Conservation (phyloP, 2,797 vertebrate genomes). For the Gymnoscopelus braueri region DNA sequence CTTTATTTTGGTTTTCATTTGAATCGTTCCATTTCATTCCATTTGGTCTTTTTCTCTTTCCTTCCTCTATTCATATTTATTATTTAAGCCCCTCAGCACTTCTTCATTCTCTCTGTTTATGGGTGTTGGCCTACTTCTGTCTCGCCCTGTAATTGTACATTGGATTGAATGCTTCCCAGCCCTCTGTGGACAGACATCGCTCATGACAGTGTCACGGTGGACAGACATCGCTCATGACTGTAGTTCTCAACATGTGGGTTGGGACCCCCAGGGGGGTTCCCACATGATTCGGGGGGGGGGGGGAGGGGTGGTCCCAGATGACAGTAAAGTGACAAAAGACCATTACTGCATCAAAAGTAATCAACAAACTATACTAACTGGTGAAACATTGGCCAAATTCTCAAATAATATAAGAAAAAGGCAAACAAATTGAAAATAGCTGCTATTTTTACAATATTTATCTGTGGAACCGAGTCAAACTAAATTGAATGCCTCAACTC, state of each 20-base stretch:
- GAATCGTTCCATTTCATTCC: constrained; percentile 55
- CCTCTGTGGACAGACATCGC: constrained; percentile 21
- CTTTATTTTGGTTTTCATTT: constrained; percentile 59
- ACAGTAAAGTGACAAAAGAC: no score
- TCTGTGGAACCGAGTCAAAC: no score
- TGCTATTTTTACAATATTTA: no score
- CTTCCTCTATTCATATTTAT: constrained; percentile 59
- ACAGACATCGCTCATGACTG: constrained; percentile 31
- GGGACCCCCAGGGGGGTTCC: no score
- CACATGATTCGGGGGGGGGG: no score
- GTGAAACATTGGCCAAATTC: no score
- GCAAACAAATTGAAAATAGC: no score
- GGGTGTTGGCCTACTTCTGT: constrained; percentile 73
- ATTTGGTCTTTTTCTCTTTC: constrained; percentile 36
- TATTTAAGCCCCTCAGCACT: constrained; percentile 67
- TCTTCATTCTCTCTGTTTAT: constrained; percentile 52
- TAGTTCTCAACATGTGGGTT: background rate
- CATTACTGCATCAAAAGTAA: no score
- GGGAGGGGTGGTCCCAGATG: no score
- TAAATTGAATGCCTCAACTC: no score
- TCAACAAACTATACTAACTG: no score
- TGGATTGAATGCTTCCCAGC: constrained; percentile 49
- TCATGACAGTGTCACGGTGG: constrained; percentile 22
- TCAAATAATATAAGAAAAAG: no score
- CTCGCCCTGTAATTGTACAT: constrained; percentile 59